These are phyloP conservation scores for Telmatherina bonti DNA, from an alignment of 2,797 vertebrate genomes.

Conservation along the genomic window DNA sequence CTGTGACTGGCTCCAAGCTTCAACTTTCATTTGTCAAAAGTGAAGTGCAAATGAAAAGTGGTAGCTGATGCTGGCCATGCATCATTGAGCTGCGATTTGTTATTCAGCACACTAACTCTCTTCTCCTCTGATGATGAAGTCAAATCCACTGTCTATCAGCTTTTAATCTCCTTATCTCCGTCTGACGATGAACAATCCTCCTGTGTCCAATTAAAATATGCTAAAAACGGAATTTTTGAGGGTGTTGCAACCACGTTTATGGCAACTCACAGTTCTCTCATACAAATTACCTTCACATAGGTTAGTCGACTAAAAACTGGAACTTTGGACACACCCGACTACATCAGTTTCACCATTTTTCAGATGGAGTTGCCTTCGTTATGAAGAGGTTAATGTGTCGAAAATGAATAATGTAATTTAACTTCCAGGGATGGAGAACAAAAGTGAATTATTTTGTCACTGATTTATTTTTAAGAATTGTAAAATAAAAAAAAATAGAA, in stretches of 20 bases:
- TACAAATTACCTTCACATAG: not conserved
- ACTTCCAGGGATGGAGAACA: too few relatives aligned
- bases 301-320: not conserved
- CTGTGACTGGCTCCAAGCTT: not conserved
- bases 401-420: too few relatives aligned
- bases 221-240: not conserved
- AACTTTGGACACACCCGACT: not conserved
- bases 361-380: too few relatives aligned
- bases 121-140: not conserved
- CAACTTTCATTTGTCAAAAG: conserved; percentile 3
- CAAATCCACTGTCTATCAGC: conserved; percentile 1
- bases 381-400: too few relatives aligned
- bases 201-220: not conserved
- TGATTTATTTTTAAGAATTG: too few relatives aligned
- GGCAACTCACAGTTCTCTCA: not conserved
- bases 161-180: not conserved
- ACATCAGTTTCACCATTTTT: too few relatives aligned
- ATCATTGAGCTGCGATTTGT: not conserved
- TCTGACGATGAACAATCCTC: not conserved
- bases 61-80: not conserved
- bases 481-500: too few relatives aligned
- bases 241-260: not conserved
- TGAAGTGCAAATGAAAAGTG: not conserved
- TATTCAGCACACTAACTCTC: not conserved
- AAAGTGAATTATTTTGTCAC: too few relatives aligned